Evolutionary conservation across 2,113 vertebrate genomes (phyloP), one percentile per base, ranked within the genome.

Genomic region (Peucedramus taeniatus): DNA sequence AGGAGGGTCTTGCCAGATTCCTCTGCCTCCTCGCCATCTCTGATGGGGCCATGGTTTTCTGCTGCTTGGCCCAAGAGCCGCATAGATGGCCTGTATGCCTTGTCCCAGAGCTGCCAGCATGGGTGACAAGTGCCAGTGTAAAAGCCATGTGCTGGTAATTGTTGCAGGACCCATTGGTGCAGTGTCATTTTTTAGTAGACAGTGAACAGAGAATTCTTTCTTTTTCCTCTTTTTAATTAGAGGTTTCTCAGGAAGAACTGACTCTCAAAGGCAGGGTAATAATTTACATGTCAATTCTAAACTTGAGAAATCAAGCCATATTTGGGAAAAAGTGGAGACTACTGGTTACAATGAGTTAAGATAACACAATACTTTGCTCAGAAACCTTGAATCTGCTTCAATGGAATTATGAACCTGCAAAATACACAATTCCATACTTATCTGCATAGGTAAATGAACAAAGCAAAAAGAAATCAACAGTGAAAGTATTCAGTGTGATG

Each of bases 201-300:
- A 49, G 39, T 45, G 40, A 90, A 53, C 2, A 14, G 19, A 53
- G 15, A 59, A 54, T 63, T 72, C 12, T 94, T 70, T 59, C 23
- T 68, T 81, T 66, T 71, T 68, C 8, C 9, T 45, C 60, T 68
- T 61, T 50, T n/a, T 33, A 31, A 72, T 72, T 72, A 53, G 23
- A 28, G 21, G 47, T 65, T 89, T 94, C 31, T 70, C 47, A 33
- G 68, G 50, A 69, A 59, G 42, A 70, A 31, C 10, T 92, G 71
- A 70, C 19, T 90, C 72, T 86, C 57, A 84, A 96, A 89, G 87
- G 56, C 59, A 70, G 40, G 50, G 24, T 80, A 72, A 42, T 40
- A 83, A 87, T 91, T 81, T n/a, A 17, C n/a, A 42, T 8, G 30
- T 45, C 84, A 86, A 39, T 69, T 91, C 40, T 59, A 57, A 90